Conservation (phyloP, 2,113 vertebrate genomes). For the Hypomesus transpacificus region DNA sequence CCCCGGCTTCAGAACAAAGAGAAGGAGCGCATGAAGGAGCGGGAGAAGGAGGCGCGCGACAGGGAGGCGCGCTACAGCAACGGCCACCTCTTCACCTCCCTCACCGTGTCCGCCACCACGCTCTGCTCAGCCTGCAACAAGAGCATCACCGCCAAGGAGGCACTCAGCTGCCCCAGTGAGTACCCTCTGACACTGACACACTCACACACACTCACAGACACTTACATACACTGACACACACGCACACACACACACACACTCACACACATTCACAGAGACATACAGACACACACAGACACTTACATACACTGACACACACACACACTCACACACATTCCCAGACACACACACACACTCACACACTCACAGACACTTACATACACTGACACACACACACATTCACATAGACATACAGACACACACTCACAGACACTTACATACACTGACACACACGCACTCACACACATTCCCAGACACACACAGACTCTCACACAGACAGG, state of each 20-base stretch:
- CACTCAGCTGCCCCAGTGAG: conserved; percentile 90
- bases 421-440: not conserved
- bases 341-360: not conserved
- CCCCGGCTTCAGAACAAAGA: conserved; percentile 78
- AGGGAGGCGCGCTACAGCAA: conserved; percentile 86
- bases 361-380: not conserved
- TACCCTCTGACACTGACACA: conserved; percentile 23
- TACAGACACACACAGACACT: not conserved
- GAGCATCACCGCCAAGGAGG: conserved; percentile 95
- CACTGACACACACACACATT: not conserved
- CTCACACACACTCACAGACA: not conserved
- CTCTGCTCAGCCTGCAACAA: conserved; percentile 91
- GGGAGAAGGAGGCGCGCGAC: conserved; percentile 83
- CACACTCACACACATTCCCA: not conserved
- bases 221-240: not conserved
- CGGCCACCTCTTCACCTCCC: conserved; percentile 91
- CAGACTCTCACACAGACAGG: not conserved
- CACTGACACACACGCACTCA: not conserved
- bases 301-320: not conserved
- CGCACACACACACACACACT: not conserved
- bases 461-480: not conserved
- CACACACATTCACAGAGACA: not conserved
- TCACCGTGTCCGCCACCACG: conserved; percentile 87
- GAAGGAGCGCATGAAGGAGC: conserved; percentile 81
- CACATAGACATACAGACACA: not conserved